phyloP scores from a whole-genome alignment of 2,113 vertebrate genomes.

The Eptatretus burgeri region DNA sequence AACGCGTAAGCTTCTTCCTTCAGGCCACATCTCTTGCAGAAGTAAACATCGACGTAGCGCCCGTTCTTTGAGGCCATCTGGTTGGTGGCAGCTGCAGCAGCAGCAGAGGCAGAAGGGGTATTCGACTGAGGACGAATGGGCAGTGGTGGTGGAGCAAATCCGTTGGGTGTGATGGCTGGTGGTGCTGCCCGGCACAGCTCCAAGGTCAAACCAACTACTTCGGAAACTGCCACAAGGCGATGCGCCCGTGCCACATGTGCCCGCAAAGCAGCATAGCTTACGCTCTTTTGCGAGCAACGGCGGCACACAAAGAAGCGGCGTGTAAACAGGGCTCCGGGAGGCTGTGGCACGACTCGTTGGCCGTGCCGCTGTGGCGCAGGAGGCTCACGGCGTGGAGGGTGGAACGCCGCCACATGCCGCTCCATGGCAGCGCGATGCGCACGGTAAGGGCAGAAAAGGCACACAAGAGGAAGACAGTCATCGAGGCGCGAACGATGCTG shows the following conservation, averaged over 20 bases:
- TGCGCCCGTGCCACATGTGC: background rate
- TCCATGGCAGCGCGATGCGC: background rate
- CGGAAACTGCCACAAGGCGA: background rate
- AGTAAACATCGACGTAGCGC: background rate
- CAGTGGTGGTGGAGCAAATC: too few relatives aligned
- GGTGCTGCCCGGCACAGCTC: background rate
- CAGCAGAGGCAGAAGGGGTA: too few relatives aligned
- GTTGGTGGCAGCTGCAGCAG: too few relatives aligned
- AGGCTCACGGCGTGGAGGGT: background rate
- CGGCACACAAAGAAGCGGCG: background rate
- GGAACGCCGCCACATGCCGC: background rate
- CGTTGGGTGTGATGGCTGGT: background rate
- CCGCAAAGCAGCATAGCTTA: background rate
- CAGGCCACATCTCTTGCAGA: background rate
- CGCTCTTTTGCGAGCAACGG: slow-evolving; percentile 2
- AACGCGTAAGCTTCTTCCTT: background rate
- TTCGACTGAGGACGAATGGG: too few relatives aligned
- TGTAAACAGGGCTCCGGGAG: too few relatives aligned
- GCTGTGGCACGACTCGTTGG: background rate
- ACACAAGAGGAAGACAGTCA: background rate
- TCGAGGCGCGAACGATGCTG: background rate
- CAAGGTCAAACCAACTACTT: background rate
- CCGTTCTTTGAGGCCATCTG: background rate
- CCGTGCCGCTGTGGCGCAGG: background rate
- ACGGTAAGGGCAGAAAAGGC: slow-evolving; percentile 1